Evolutionary conservation across 1,140 invertebrate genomes (phyloP), one percentile per base, ranked within the genome.

Genomic region (Monomorium pharaonis): DNA sequence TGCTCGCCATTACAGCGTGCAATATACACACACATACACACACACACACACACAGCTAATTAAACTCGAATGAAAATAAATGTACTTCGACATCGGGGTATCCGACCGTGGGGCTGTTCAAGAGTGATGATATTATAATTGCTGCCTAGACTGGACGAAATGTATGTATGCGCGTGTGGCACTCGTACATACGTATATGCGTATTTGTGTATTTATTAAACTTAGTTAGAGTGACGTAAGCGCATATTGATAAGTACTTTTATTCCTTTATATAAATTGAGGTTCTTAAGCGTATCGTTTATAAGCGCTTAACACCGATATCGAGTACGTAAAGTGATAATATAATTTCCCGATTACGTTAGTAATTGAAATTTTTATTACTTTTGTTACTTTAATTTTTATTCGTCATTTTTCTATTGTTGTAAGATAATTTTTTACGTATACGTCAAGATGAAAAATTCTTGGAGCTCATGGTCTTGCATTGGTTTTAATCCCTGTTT

Each of bases 21-120:
- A 86, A 92, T 91, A 90, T 89, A 89, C 33, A 21, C 37, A 27
- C 63, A 44, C 37, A 14, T 14, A 44, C 37, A 16, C n/a, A 16
- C 37, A 4, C 42, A 44, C 37, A 16, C n/a, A 16, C 37, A 4
- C 42, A 44, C 87, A 90, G 90, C 89, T 92, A 92, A 93, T 93
- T 93, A 93, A 93, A 91, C 86, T 88, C 65, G 85, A 90, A 89
- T 70, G 84, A 76, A 89, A 92, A 91, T 84, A 85, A 90, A 91
- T 80, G 69, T 77, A 56, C 14, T 72, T 80, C 58, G 63, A 87
- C 63, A 85, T 77, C 54, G 49, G 37, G 51, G n/a, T n/a, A 60
- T 47, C 56, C 47, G 44, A 72, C 70, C 65, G 54, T 56, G 49
- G 74, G 49, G 62, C 76, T 51, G 18, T 81, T 86, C 54, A 86